Evolutionary conservation across 1,140 invertebrate species (phyloP).

Genomic region (Drosophila setifemur): DNA sequence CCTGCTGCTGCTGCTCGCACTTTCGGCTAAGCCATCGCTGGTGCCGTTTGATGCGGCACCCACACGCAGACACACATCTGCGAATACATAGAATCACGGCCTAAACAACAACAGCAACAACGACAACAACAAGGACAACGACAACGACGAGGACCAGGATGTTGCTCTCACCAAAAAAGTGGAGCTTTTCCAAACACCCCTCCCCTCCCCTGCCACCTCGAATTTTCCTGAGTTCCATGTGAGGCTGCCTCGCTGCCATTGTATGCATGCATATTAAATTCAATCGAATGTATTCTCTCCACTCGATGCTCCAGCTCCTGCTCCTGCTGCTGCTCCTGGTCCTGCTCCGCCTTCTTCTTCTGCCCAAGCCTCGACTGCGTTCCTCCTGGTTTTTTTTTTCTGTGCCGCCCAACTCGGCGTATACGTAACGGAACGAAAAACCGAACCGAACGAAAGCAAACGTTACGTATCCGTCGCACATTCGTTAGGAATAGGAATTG

Average conservation of each 20-base stretch:
- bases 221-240: slow-evolving; percentile 21
- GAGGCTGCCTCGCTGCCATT: slow-evolving; percentile 50
- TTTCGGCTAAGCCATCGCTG: slow-evolving; percentile 62
- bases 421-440: slow-evolving; percentile 42
- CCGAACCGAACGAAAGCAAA: slow-evolving; percentile 36
- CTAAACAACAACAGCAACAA: slow-evolving; percentile 52
- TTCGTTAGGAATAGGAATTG: slow-evolving; percentile 75
- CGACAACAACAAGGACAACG: not conserved
- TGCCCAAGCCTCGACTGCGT: slow-evolving; percentile 20
- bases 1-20: slow-evolving; percentile 57
- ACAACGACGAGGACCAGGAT: slow-evolving; percentile 6
- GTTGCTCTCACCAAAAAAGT: not conserved
- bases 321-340: not conserved
- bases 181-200: slow-evolving; percentile 8
- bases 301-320: slow-evolving; percentile 39
- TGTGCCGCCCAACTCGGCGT: slow-evolving; percentile 21
- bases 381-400: slow-evolving; percentile 6
- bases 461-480: slow-evolving; percentile 64
- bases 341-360: not conserved
- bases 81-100: slow-evolving; percentile 51
- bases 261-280: slow-evolving; percentile 82
- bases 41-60: slow-evolving; percentile 58
- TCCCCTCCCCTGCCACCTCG: not conserved
- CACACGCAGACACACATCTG: slow-evolving; percentile 12
- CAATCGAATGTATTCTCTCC: slow-evolving; percentile 81